Evolutionary conservation across 1,140 invertebrate genomes (phyloP), one percentile per base, ranked within the genome.

Genomic region (Latrodectus geometricus): DNA sequence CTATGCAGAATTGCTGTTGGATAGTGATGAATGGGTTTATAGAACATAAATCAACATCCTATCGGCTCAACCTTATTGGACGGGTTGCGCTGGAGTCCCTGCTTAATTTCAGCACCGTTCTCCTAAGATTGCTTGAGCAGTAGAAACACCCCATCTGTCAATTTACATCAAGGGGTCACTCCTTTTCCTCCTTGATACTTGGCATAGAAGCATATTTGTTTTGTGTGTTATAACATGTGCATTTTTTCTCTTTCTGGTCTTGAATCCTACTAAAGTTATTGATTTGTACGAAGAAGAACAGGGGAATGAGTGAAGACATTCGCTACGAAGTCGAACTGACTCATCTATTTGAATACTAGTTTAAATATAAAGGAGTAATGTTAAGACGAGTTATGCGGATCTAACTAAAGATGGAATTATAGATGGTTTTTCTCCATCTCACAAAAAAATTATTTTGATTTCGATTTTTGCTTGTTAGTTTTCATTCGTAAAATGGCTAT

Each of bases 1-100:
- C 48, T 80, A 80, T 80, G 66, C 77, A 80, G 77, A 80, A 80
- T 80, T 69, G 77, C 15, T 9, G 65, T 2, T 17, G 54, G 11
- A 49, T 65, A 50, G 66, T 80, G 66, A 80, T 80, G 56, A 80
- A 80, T 70, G 65, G 20, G 8, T 80, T 69, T n/a, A 52, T 9
- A 68, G 66, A 80, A 69, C 66, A 80, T 80, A 80, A 80, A 80
- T 80, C 77, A 80, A 80, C 66, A 80, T 80, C 77, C 54, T 80
- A 70, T 80, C 65, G 77, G 66, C 66, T 52, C 20, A 52, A n/a
- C 7, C 77, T 80, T 52, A 80, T 80, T 80, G 76, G 76, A 78
- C 76, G 61, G 76, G 56, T 66, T 66, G 56, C 76, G 23, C 76
- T 48, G 9, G n/a, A 52, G 66, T 80, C 77, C 66, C 65, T 49